Base-by-base conservation (phyloP, 2,797 vertebrate species). In the Urosaurus nigricauda region DNA sequence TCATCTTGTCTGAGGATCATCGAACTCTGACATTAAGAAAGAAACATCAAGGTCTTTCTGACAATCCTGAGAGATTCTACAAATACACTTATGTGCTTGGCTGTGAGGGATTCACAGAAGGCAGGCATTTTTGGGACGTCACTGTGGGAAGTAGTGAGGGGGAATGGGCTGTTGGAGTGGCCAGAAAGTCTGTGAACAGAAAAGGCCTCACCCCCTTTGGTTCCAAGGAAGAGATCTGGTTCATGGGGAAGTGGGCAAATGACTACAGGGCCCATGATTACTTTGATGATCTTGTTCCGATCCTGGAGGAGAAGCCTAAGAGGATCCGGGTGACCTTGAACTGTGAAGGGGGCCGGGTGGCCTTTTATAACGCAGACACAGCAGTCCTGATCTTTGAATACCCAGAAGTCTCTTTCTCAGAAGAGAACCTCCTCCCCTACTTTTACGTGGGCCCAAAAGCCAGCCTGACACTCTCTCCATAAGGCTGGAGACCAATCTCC, bases 101-200 rank as follows among this genome's bases (percentile, higher is more conserved):
- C 17, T 0, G 4, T 17, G 58, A 86, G 29, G 84, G 21, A n/a
- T 86, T 86, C 40, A 47, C 40, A 5, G 73, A 14, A 2, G 84
- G 84, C 8, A 78, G 40, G 24, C 84, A 86, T 65, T 86, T 51
- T 29, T 75, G n/a, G n/a, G n/a, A n/a, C n/a, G n/a, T n/a, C n/a
- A n/a, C n/a, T n/a, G n/a, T n/a, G n/a, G n/a, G n/a, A 35, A 37
- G 16, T 14, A 29, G 32, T 24, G 74, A 5, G 40, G 58, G 0
- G 37, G 8, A 2, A 0, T 86, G 84, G 73, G 24, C 37, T 65
- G 26, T 77, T 37, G 73, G 74, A 24, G 83, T 85, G 1, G 71
- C 70, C n/a, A 73, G 71, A 40, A 60, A 85, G 14, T 58, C 70
- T 16, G 16, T 86, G 74, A 63, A 6, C 58, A 78, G 84, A n/a